These are phyloP conservation scores for Gymnothorax reevesii DNA, from an alignment of 2,797 vertebrate species.

Conservation along the genomic window DNA sequence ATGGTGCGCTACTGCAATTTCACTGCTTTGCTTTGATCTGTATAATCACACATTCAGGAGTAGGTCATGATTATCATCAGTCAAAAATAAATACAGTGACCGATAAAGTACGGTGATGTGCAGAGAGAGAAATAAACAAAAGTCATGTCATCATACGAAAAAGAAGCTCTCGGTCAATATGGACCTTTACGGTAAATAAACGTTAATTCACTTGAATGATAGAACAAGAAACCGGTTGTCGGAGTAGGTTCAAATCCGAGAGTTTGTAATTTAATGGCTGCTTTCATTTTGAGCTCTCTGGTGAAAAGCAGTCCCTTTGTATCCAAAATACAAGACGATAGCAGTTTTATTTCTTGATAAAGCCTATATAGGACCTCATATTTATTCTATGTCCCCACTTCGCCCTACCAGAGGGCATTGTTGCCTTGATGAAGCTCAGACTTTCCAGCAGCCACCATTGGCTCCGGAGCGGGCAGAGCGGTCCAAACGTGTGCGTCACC, in stretches of 20 bases:
- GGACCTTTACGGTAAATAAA: background rate
- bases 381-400: background rate
- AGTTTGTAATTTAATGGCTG: background rate
- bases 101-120: background rate
- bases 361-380: background rate
- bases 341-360: background rate
- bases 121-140: background rate
- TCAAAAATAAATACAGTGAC: background rate
- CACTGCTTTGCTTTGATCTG: background rate
- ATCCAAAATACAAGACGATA: background rate
- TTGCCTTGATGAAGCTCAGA: background rate
- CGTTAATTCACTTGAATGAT: background rate
- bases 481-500: conserved; percentile 8
- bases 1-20: background rate
- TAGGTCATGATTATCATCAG: background rate
- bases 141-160: background rate
- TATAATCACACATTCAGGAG: background rate
- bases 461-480: background rate
- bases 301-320: background rate
- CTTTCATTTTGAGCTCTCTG: background rate
- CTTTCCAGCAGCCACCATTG: background rate
- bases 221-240: background rate
- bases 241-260: background rate
- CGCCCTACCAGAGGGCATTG: background rate
- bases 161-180: background rate